phyloP scores from a whole-genome alignment of 2,888 invertebrate genomes.

The Parelbella ahira region DNA sequence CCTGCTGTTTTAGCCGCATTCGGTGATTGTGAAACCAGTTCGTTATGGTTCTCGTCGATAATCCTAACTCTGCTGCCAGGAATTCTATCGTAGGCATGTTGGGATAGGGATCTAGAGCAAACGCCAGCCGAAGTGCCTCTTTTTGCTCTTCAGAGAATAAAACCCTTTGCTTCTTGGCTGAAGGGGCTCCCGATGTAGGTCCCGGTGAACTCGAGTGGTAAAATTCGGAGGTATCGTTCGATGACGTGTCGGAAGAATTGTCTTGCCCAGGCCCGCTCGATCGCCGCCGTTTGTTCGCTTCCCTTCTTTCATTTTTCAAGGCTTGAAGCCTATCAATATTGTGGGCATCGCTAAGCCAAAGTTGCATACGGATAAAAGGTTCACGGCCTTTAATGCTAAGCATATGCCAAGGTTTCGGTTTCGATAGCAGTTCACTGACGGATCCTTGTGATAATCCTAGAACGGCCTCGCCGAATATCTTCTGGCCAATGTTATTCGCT shows the following conservation, averaged over 20 bases:
- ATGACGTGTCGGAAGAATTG: constrained; percentile 92
- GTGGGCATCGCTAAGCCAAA: constrained; percentile 97
- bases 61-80: constrained; percentile 92
- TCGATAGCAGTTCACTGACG: constrained; percentile 97
- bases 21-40: constrained; percentile 99
- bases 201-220: constrained; percentile 92
- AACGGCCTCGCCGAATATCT: constrained; percentile 98
- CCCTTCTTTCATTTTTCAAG: constrained; percentile 93
- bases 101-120: constrained; percentile 97
- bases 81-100: constrained; percentile 98
- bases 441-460: constrained; percentile 97
- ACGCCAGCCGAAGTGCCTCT: constrained; percentile 95
- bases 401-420: constrained; percentile 99
- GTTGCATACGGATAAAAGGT: constrained; percentile 97
- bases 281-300: constrained; percentile 93
- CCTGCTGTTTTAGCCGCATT: constrained; percentile 97
- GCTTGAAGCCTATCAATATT: constrained; percentile 96
- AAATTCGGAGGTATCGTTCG: constrained; percentile 93
- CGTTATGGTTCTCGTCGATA: constrained; percentile 97
- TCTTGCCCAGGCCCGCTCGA: constrained; percentile 91
- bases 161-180: constrained; percentile 96
- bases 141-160: constrained; percentile 99
- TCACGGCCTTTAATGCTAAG: constrained; percentile 98
- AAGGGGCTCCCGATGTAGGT: constrained; percentile 86
- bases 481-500: constrained; percentile 98